A percentile compares a stretch with the other conserved stretches of the same genome.
Evolutionary conservation across 1,140 invertebrate species (phyloP).

Genomic region (Drosophila obscura): DNA sequence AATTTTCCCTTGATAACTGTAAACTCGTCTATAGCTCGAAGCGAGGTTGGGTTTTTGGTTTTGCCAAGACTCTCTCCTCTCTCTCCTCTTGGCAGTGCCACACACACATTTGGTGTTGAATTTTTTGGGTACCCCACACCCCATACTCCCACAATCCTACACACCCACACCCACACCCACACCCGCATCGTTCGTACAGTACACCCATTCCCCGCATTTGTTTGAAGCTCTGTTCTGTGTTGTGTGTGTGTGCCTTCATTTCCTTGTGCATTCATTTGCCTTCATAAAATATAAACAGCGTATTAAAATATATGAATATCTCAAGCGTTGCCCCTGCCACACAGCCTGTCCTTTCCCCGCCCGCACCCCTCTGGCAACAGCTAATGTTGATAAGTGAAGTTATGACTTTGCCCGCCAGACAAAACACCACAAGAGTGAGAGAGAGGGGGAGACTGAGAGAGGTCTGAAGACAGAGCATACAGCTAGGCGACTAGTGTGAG

Average conservation of each 20-base stretch:
- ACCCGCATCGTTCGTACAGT: constrained; percentile 1
- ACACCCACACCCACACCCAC: too few species aligned
- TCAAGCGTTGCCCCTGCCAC: constrained; percentile 38
- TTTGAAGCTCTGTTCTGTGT: constrained; percentile 57
- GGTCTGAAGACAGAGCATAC: too few species aligned
- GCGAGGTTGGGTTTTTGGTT: constrained; percentile 66
- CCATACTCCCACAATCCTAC: constrained; percentile 1
- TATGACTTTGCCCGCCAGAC: constrained; percentile 80
- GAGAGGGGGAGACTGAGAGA: neutral
- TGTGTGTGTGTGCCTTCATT: constrained; percentile 54
- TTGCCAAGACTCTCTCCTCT: constrained; percentile 22
- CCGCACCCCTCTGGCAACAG: constrained; percentile 48
- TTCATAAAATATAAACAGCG: constrained; percentile 81
- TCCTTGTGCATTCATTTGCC: constrained; percentile 81
- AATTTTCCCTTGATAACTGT: constrained; percentile 84
- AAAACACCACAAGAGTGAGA: constrained; percentile 20
- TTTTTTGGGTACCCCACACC: constrained; percentile 56
- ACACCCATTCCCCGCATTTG: constrained; percentile 3
- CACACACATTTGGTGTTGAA: constrained; percentile 70
- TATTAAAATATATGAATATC: constrained; percentile 82
- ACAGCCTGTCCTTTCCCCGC: neutral
- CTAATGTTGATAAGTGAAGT: constrained; percentile 83
- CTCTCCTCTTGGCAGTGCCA: constrained; percentile 23
- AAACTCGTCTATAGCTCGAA: constrained; percentile 83
- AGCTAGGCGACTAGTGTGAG: neutral